These are phyloP conservation scores for Peromyscus aztecus DNA, from an alignment of 2,797 vertebrate genomes.

Conservation along the genomic window DNA sequence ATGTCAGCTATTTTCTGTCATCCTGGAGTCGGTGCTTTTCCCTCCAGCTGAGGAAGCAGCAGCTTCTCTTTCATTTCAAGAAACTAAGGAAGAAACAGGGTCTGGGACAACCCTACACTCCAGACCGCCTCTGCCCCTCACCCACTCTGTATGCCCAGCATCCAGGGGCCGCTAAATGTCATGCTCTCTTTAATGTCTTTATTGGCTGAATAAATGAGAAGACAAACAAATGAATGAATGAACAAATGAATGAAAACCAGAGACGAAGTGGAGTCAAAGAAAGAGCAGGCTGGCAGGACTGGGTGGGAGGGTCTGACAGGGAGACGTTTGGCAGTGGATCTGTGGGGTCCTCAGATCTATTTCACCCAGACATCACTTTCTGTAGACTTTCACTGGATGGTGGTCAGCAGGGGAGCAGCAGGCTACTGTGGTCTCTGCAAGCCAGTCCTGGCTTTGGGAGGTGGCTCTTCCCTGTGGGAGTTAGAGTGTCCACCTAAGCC, in stretches of 20 bases:
- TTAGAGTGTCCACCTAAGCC: neutral
- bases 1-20: slow-evolving; percentile 52
- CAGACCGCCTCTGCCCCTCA: neutral
- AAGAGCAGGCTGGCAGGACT: neutral
- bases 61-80: slow-evolving; percentile 49
- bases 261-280: slow-evolving; percentile 20
- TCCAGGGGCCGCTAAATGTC: neutral
- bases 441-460: neutral
- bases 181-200: slow-evolving; percentile 33
- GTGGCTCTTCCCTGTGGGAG: neutral
- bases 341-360: neutral
- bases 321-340: neutral
- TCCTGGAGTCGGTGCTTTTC: slow-evolving; percentile 44
- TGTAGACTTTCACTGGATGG: neutral
- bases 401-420: neutral
- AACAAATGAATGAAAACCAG: neutral
- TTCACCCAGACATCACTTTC: neutral
- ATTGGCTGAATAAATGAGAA: slow-evolving; percentile 44
- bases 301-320: neutral
- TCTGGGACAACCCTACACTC: neutral
- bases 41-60: slow-evolving; percentile 47
- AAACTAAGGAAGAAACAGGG: slow-evolving; percentile 12
- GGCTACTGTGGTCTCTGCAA: neutral
- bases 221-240: neutral
- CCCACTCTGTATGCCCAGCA: neutral